Conservation (phyloP, 2,113 vertebrate genomes). For the Equus przewalskii region DNA sequence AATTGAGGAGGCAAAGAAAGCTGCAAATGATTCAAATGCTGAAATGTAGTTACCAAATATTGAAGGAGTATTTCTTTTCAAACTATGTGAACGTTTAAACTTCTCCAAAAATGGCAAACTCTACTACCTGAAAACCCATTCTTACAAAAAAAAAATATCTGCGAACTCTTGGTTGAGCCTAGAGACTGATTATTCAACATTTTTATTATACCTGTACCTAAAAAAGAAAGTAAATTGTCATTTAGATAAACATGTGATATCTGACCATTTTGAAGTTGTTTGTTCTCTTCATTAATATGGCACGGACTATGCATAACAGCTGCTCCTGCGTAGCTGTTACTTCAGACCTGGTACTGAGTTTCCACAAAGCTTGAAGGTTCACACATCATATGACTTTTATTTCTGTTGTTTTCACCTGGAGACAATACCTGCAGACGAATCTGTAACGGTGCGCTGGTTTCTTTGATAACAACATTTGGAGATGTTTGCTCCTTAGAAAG, state of each 20-base stretch:
- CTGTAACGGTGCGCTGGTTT: slow-evolving; percentile 61
- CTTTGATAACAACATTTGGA: slow-evolving; percentile 46
- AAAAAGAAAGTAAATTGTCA: slow-evolving; percentile 38
- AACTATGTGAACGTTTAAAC: slow-evolving; percentile 38
- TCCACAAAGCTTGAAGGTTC: slow-evolving; percentile 50
- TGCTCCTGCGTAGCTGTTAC: neutral
- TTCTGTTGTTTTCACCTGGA: slow-evolving; percentile 63
- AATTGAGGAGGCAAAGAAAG: slow-evolving; percentile 75
- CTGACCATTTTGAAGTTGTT: slow-evolving; percentile 48
- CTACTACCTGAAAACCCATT: neutral
- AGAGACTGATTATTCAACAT: neutral
- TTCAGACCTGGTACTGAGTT: neutral
- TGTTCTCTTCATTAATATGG: neutral
- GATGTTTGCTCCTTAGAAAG: slow-evolving; percentile 82
- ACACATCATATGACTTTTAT: slow-evolving; percentile 58
- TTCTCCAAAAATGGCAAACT: neutral
- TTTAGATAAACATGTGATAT: neutral
- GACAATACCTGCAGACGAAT: slow-evolving; percentile 64
- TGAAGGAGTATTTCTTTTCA: slow-evolving; percentile 51
- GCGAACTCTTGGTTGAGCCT: neutral
- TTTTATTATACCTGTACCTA: neutral
- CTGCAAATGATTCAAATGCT: slow-evolving; percentile 71
- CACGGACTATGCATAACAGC: fast-evolving
- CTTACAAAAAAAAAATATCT: neutral
- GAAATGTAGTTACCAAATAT: slow-evolving; percentile 60